A percentile compares a stretch with the other conserved stretches of the same genome.
Evolutionary conservation across 2,797 vertebrate species (phyloP).

Genomic region (Jordanella pulchra): DNA sequence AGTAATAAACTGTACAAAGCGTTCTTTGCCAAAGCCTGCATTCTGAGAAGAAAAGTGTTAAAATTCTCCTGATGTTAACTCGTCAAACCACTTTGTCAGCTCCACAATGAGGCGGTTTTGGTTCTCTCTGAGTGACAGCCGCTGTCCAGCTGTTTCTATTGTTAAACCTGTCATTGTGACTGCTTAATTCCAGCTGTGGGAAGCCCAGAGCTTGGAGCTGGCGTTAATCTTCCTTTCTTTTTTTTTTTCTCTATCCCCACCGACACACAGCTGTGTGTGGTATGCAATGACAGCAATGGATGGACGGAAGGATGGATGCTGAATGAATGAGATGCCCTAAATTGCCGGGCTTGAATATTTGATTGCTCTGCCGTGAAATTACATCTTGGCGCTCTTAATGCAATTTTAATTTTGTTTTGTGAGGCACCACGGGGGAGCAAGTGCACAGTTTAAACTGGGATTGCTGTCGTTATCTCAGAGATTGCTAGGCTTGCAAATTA

Average conservation of each 20-base stretch:
- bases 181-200: constrained; percentile 72
- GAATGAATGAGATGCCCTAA: constrained; percentile 83
- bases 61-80: background rate
- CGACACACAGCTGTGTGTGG: constrained; percentile 81
- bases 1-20: constrained; percentile 2
- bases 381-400: constrained; percentile 83
- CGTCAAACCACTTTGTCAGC: constrained; percentile 29
- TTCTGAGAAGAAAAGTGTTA: background rate
- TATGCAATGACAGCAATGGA: constrained; percentile 73
- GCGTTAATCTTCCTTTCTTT: constrained; percentile 63
- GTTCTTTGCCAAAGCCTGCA: background rate
- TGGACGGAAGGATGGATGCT: constrained; percentile 84
- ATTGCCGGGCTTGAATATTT: constrained; percentile 84
- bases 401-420: constrained; percentile 87
- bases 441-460: constrained; percentile 76
- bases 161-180: constrained; percentile 65
- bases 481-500: constrained; percentile 83
- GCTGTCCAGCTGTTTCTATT: constrained; percentile 80
- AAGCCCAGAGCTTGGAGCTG: constrained; percentile 66
- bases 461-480: constrained; percentile 79
- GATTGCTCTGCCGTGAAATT: constrained; percentile 86
- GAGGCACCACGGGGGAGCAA: constrained; percentile 71
- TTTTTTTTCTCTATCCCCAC: constrained; percentile 38
- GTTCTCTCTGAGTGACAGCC: constrained; percentile 55
- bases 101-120: constrained; percentile 43